Percentiles rank a stretch among this genome's conserved stretches.
Evolutionary conservation across 2,113 vertebrate species (phyloP).

Genomic region (Ranitomeya imitator): DNA sequence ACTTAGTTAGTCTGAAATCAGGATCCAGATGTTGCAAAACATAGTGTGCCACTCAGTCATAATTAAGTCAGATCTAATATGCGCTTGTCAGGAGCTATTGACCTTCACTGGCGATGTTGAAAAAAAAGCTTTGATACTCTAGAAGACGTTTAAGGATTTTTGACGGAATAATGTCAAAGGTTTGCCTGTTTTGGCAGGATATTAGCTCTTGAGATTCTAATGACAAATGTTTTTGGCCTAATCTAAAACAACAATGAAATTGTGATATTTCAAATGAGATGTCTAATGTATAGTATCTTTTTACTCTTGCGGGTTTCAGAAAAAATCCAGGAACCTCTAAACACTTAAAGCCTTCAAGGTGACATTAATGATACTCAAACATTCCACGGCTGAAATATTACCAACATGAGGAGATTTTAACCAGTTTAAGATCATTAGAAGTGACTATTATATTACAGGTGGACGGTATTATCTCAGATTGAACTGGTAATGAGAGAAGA

Average conservation of each 20-base stretch:
- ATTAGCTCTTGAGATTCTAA: constrained; percentile 68
- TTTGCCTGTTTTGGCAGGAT: constrained; percentile 74
- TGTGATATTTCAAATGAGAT: constrained; percentile 71
- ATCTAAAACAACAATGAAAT: constrained; percentile 83
- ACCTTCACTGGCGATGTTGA: constrained; percentile 73
- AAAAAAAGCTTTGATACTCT: constrained; percentile 74
- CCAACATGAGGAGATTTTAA: background rate
- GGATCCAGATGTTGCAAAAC: constrained; percentile 69
- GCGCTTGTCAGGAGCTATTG: constrained; percentile 75
- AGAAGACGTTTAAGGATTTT: constrained; percentile 67
- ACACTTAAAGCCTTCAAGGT: constrained; percentile 10
- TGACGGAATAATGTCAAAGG: constrained; percentile 79
- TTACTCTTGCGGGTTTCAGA: constrained; percentile 59
- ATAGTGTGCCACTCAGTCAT: constrained; percentile 62
- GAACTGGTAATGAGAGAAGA: background rate
- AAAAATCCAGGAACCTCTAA: constrained; percentile 40
- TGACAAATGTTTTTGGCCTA: constrained; percentile 74
- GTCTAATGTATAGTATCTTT: constrained; percentile 69
- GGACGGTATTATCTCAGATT: background rate
- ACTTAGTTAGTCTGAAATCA: constrained; percentile 63
- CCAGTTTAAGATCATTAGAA: background rate
- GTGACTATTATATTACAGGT: background rate
- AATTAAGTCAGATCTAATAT: constrained; percentile 70
- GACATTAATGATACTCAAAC: constrained; percentile 22
- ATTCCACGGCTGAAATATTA: background rate